A percentile compares a stretch with the other conserved stretches of the same genome.
These are phyloP conservation scores for Pangasius sanitwongsei DNA, from an alignment of 2,797 vertebrate genomes.

Conservation along the genomic window DNA sequence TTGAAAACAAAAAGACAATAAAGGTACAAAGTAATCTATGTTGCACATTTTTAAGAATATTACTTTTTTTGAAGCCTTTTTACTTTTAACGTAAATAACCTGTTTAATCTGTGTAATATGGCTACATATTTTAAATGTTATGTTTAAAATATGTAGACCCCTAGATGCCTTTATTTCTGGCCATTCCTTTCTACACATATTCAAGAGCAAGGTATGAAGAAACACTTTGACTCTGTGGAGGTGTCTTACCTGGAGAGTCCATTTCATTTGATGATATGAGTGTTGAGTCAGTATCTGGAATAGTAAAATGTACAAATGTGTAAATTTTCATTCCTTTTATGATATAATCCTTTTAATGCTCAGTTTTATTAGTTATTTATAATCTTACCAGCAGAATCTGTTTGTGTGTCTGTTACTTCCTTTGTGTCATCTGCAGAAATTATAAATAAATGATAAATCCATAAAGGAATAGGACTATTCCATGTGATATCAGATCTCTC, in stretches of 20 bases:
- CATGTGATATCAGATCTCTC: not conserved
- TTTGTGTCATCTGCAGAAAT: slow-evolving; percentile 21
- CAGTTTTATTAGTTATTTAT: not conserved
- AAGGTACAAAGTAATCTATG: not conserved
- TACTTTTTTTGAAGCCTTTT: not conserved
- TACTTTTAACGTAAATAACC: not conserved
- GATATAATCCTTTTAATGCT: not conserved
- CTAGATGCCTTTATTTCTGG: not conserved
- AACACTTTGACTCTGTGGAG: not conserved
- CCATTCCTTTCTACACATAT: not conserved
- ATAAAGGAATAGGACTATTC: not conserved
- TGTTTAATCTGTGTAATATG: no score
- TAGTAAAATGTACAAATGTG: not conserved
- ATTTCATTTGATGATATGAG: slow-evolving; percentile 35
- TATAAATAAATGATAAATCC: not conserved
- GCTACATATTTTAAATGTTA: not conserved
- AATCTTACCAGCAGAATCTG: slow-evolving; percentile 13
- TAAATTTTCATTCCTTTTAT: not conserved
- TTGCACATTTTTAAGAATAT: not conserved
- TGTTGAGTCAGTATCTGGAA: slow-evolving; percentile 40
- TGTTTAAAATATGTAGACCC: not conserved
- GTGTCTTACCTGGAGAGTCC: slow-evolving; percentile 39
- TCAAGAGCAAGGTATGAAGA: not conserved
- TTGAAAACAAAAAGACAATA: not conserved
- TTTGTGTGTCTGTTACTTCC: slow-evolving; percentile 11